phyloP scores from a whole-genome alignment of 2,797 vertebrate species.

The Chaunax sp. region DNA sequence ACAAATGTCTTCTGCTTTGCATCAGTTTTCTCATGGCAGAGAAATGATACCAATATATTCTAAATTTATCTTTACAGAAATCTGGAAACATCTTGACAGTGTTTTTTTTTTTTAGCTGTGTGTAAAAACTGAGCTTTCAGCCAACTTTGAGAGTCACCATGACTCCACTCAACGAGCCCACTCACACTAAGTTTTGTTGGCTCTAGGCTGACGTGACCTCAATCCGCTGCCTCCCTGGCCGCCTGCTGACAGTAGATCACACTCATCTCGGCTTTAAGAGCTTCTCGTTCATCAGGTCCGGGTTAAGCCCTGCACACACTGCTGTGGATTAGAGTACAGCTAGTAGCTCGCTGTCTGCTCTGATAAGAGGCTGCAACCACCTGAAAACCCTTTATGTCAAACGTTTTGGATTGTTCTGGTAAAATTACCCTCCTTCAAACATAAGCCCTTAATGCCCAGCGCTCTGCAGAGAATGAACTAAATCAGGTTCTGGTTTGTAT shows the following conservation, averaged over 20 bases:
- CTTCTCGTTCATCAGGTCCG: constrained; percentile 49
- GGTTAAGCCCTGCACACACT: constrained; percentile 37
- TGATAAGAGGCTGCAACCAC: constrained; percentile 21
- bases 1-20: constrained; percentile 9
- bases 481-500: constrained; percentile 17
- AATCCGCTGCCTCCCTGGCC: constrained; percentile 63
- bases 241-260: too few relatives aligned
- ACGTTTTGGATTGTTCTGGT: constrained; percentile 27
- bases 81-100: not conserved
- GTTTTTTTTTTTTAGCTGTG: not conserved
- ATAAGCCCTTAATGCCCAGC: constrained; percentile 45
- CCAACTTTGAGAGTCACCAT: too few relatives aligned
- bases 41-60: not conserved
- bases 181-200: constrained; percentile 32
- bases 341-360: constrained; percentile 21
- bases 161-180: constrained; percentile 9
- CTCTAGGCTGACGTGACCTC: constrained; percentile 61
- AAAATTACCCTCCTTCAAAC: constrained; percentile 32
- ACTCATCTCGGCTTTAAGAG: constrained; percentile 36
- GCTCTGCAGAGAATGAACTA: constrained; percentile 1
- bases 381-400: constrained; percentile 22
- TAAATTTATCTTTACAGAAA: not conserved
- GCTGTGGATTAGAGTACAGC: constrained; percentile 50
- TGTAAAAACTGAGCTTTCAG: too few relatives aligned
- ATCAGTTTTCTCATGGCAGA: not conserved